phyloP scores from a whole-genome alignment of 2,797 vertebrate species.

The Allobates femoralis region DNA sequence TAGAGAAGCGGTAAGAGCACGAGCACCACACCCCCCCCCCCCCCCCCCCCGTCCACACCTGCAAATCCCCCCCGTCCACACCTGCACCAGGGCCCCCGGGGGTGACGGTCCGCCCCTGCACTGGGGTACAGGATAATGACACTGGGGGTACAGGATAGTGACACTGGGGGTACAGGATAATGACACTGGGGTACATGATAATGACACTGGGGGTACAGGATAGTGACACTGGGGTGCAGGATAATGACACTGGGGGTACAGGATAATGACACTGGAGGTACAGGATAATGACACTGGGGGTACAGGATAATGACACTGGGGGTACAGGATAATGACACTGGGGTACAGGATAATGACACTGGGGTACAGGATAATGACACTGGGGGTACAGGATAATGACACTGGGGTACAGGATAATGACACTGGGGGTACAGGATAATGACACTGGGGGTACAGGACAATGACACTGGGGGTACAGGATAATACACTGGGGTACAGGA shows the following conservation, averaged over 20 bases:
- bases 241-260: background rate
- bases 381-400: conserved; percentile 2
- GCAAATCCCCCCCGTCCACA: no score
- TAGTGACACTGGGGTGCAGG: background rate
- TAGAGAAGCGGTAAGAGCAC: no score
- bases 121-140: background rate
- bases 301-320: background rate
- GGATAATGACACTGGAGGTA: background rate
- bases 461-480: background rate
- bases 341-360: background rate
- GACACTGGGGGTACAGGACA: background rate
- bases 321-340: background rate
- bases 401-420: background rate
- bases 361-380: background rate
- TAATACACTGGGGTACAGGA: no score
- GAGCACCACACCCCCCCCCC: no score
- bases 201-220: background rate
- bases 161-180: background rate
- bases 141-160: background rate
- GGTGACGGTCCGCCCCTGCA: no score
- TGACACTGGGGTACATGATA: background rate
- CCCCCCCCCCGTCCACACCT: no score
- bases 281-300: background rate
- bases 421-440: background rate
- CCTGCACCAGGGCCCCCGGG: no score